phyloP scores from a whole-genome alignment of 2,797 vertebrate genomes.

The Cyprinella venusta region DNA sequence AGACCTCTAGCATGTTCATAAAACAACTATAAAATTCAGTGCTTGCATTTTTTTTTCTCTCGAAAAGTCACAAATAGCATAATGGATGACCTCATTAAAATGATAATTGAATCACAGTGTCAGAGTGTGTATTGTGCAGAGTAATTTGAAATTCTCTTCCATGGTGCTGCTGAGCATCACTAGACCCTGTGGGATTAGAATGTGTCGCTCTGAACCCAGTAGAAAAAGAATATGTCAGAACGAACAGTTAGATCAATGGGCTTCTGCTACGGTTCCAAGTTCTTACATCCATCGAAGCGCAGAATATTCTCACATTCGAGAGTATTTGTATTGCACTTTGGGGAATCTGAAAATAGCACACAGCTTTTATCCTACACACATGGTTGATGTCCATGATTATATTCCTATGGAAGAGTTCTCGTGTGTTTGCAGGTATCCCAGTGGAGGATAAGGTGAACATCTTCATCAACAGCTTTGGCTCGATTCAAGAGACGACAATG shows the following conservation, averaged over 20 bases:
- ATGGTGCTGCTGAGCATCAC: slow-evolving; percentile 6
- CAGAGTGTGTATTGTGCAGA: slow-evolving; percentile 10
- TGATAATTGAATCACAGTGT: slow-evolving; percentile 43
- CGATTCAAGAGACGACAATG: slow-evolving; percentile 98
- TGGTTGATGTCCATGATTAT: slow-evolving; percentile 30
- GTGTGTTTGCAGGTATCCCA: slow-evolving; percentile 85
- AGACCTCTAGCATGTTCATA: background rate
- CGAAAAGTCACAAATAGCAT: slow-evolving; percentile 7
- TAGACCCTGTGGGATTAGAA: slow-evolving; percentile 29
- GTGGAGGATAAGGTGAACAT: slow-evolving; percentile 96
- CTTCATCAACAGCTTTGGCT: slow-evolving; percentile 98
- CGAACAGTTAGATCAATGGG: slow-evolving; percentile 4
- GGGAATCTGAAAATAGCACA: slow-evolving; percentile 15
- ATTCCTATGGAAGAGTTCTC: slow-evolving; percentile 49
- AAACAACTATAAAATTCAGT: background rate
- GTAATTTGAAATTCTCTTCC: slow-evolving; percentile 43
- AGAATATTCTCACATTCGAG: slow-evolving; percentile 6
- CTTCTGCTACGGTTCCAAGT: background rate
- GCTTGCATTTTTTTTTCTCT: background rate
- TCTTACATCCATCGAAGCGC: slow-evolving; percentile 3
- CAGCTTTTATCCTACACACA: background rate
- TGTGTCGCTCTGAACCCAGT: slow-evolving; percentile 1
- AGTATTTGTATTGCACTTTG: background rate
- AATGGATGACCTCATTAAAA: slow-evolving; percentile 41
- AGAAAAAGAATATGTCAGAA: slow-evolving; percentile 28